Evolutionary conservation across 2,797 vertebrate genomes (phyloP).

Genomic region (Percopsis omiscomaycus): DNA sequence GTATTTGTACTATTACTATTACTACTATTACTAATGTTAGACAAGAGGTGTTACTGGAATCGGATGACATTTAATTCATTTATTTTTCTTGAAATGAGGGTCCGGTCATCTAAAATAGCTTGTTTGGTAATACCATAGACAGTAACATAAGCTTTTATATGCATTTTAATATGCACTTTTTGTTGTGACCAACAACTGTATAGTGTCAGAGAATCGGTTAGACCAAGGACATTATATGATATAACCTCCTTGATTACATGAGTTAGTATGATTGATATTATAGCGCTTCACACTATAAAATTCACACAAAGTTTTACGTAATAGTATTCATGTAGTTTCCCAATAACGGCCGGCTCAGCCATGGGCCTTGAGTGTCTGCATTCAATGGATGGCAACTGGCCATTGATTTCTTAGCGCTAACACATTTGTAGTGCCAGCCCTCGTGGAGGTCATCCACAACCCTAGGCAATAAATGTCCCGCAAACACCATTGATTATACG

Average conservation of each 20-base stretch:
- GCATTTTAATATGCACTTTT: conserved; percentile 12
- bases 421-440: conserved; percentile 36
- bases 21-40: no score
- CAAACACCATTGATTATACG: conserved; percentile 66
- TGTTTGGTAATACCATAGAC: background rate
- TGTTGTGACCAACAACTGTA: background rate
- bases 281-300: background rate
- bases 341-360: conserved; percentile 35
- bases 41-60: no score
- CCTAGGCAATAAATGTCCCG: conserved; percentile 69
- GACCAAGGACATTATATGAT: background rate
- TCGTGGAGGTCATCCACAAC: conserved; percentile 67
- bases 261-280: background rate
- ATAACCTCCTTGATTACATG: background rate
- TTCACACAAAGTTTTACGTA: background rate
- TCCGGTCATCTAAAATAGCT: background rate
- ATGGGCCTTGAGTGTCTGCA: conserved; percentile 43
- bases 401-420: conserved; percentile 69
- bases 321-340: conserved; percentile 20
- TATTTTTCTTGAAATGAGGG: no score
- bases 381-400: conserved; percentile 45
- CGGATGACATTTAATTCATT: no score
- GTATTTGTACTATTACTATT: no score
- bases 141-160: background rate
- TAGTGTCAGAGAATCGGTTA: conserved; percentile 1